Percentiles rank a stretch among this genome's conserved stretches.
These are phyloP conservation scores for Pseudoips prasinana DNA, from an alignment of 2,888 invertebrate genomes.

Conservation along the genomic window DNA sequence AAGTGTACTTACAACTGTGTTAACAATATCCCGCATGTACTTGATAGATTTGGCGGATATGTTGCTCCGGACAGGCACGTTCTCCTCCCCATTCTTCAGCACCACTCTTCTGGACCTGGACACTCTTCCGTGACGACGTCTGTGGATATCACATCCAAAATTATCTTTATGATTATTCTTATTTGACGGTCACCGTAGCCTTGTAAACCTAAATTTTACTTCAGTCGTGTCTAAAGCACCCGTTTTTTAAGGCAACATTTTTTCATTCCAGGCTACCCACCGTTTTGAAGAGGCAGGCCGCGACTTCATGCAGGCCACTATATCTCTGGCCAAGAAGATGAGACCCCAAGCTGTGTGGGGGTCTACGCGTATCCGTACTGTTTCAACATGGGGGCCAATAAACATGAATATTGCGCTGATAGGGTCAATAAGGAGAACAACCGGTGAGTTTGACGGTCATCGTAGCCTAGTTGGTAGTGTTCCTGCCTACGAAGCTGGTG, in stretches of 20 bases:
- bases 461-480: too few relatives aligned
- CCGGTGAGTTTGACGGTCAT: constrained; percentile 76
- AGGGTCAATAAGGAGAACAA: constrained; percentile 84
- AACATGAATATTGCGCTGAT: constrained; percentile 71
- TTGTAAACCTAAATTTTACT: too few relatives aligned
- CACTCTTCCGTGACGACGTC: constrained; percentile 56
- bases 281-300: constrained; percentile 84
- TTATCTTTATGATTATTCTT: too few relatives aligned
- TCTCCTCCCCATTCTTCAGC: constrained; percentile 67
- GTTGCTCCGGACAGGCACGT: constrained; percentile 69
- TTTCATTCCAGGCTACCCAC: constrained; percentile 80
- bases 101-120: constrained; percentile 66
- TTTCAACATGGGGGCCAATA: constrained; percentile 83
- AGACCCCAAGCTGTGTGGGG: constrained; percentile 89
- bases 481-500: too few relatives aligned
- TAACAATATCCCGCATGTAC: constrained; percentile 74
- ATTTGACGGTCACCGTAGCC: too few relatives aligned
- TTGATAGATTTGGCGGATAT: constrained; percentile 72
- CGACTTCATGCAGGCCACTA: constrained; percentile 85
- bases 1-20: constrained; percentile 67
- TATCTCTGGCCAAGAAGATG: constrained; percentile 82
- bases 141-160: too few relatives aligned
- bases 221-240: too few relatives aligned
- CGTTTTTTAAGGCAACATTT: too few relatives aligned
- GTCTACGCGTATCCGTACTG: constrained; percentile 93